A percentile compares a stretch with the other conserved stretches of the same genome.
These are phyloP conservation scores for Hololepta plana DNA, from an alignment of 2,888 invertebrate species.

Conservation along the genomic window DNA sequence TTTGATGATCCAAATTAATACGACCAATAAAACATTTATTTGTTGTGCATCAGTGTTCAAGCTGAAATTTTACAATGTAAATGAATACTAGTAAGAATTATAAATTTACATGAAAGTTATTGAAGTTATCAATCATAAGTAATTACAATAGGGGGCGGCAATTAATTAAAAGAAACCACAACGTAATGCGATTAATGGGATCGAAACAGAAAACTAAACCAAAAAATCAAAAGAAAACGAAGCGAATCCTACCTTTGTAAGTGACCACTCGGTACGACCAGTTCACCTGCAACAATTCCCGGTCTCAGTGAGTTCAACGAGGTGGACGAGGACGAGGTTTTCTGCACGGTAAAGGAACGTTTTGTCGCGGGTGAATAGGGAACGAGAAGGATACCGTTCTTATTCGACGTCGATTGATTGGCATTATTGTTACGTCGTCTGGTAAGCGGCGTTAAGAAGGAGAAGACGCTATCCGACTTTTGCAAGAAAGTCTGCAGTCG, in stretches of 20 bases:
- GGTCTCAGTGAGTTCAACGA: conserved; percentile 21
- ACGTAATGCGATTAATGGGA: conserved; percentile 14
- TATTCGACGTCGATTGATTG: conserved; percentile 16
- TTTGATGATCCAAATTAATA: no score
- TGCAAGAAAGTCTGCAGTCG: conserved; percentile 17
- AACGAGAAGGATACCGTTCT: conserved; percentile 15
- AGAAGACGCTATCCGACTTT: conserved; percentile 29
- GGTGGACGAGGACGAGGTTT: no score
- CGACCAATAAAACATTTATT: no score
- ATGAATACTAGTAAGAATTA: no score
- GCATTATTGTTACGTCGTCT: conserved; percentile 21
- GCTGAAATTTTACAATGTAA: no score
- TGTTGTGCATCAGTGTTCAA: no score
- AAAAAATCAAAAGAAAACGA: conserved; percentile 7
- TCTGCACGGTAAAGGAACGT: no score
- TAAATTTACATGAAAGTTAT: no score
- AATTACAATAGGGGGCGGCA: background rate
- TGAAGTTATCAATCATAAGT: background rate
- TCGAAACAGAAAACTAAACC: conserved; percentile 8
- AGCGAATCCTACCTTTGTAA: conserved; percentile 17
- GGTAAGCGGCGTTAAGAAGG: conserved; percentile 39
- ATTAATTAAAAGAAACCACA: conserved; percentile 7
- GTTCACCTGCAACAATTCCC: no score
- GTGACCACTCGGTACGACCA: no score
- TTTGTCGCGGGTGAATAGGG: conserved; percentile 16